These are phyloP conservation scores for Rhinoderma darwinii DNA, from an alignment of 2,113 vertebrate genomes.

Conservation along the genomic window DNA sequence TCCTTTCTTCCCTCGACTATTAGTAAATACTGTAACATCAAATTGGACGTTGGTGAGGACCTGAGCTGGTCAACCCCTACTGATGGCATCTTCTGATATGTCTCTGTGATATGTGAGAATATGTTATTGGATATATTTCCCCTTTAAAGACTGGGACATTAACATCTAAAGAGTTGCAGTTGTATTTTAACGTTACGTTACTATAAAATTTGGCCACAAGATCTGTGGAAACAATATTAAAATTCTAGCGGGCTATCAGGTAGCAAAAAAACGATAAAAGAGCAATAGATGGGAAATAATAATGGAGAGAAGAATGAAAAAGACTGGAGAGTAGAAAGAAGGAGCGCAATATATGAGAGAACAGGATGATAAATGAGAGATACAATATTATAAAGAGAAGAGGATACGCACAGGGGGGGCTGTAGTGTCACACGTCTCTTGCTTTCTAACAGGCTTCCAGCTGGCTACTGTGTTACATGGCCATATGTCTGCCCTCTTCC, in stretches of 20 bases:
- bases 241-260: too few species aligned
- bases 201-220: not conserved
- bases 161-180: not conserved
- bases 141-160: not conserved
- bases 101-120: too few species aligned
- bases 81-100: too few species aligned
- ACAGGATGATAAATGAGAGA: conserved; percentile 15
- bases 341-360: not conserved
- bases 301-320: not conserved
- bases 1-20: too few species aligned
- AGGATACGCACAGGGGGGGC: conserved; percentile 38
- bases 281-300: not conserved
- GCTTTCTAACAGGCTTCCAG: conserved; percentile 57
- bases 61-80: too few species aligned
- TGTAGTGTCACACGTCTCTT: conserved; percentile 48
- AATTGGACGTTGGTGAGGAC: too few species aligned
- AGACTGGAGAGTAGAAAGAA: too few species aligned
- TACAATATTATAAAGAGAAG: not conserved
- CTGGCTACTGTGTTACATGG: conserved; percentile 35
- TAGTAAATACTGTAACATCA: too few species aligned
- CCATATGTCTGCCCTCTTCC: conserved; percentile 53
- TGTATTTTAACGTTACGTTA: not conserved
- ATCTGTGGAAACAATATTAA: not conserved
- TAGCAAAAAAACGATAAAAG: too few species aligned
- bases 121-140: not conserved